Base-by-base conservation (phyloP, 2,888 invertebrate species). In the Mesodorylaimus sp. region DNA sequence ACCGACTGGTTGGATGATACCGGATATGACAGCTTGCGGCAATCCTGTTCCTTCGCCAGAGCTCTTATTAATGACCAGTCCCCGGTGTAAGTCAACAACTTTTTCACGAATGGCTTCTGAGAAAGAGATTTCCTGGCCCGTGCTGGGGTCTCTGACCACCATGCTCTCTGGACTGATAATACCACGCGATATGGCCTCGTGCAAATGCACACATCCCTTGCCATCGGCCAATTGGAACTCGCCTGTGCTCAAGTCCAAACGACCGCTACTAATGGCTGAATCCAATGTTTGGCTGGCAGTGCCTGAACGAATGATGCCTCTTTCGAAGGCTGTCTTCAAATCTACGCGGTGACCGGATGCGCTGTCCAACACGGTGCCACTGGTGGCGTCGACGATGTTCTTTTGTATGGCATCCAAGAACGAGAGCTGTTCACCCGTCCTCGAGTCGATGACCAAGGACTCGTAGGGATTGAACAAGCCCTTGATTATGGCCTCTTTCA, bases 161-260 rank as follows among this genome's bases (percentile, higher is more conserved):
- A 60, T 54, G 7, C 55, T 55, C 47, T 54, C 53, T 29, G 81
- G 78, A 67, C 87, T 84, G 36, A 93, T 78, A 27, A 88, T 70
- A 62, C 81, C 81, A 50, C 77, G 73, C 62, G 79, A 77, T 25
- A 91, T 77, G 0, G 89, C 87, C 64, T 87, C 81, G 21, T 79
- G 75, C 42, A 91, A 32, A 10, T 7, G 16, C 7, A 32, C 16
- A 32, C 16, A 74, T 26, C 81, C 81, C 44, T 87, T 72, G 61
- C 79, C 78, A 53, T 80, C 76, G 1, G 83, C 83, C 32, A 79
- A 77, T 63, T 86, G 74, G 67, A 89, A 87, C 45, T 77, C 72
- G 36, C 83, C 83, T n/a, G 78, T 79, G 3, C 75, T 48, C 19
- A 55, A 37, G 47, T 57, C 56, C 13, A 60, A 51, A 24, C 56